Percentiles rank a stretch among this genome's conserved stretches.
phyloP scores from a whole-genome alignment of 1,140 invertebrate genomes.

The Atta cephalotes region DNA sequence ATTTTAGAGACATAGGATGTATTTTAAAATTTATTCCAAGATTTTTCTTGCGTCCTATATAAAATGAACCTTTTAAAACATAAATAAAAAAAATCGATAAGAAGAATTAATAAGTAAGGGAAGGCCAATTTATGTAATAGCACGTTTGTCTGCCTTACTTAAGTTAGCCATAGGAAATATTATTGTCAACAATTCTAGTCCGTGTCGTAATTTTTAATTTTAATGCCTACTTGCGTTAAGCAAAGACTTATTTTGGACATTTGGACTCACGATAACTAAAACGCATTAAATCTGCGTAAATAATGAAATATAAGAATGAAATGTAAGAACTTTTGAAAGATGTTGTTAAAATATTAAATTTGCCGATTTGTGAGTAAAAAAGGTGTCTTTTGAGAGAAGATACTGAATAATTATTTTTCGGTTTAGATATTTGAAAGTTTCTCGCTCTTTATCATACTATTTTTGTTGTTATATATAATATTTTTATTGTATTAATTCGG shows the following conservation, averaged over 20 bases:
- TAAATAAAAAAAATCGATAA: neutral
- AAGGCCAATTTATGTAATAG: slow-evolving; percentile 16
- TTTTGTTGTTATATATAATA: neutral
- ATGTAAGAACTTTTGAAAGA: neutral
- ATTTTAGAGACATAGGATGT: neutral
- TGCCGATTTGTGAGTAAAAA: slow-evolving; percentile 47
- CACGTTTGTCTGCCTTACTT: slow-evolving; percentile 45
- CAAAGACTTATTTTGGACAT: slow-evolving; percentile 14
- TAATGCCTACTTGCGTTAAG: slow-evolving; percentile 8
- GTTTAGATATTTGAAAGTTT: neutral
- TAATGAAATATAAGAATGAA: slow-evolving; percentile 25
- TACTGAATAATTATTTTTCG: neutral
- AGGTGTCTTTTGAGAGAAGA: neutral
- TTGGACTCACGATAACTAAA: neutral
- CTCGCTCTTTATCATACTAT: neutral
- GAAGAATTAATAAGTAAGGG: slow-evolving; percentile 5
- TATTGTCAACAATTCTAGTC: slow-evolving; percentile 74
- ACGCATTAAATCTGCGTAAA: neutral
- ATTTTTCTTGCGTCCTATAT: slow-evolving; percentile 12
- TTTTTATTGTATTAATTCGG: neutral
- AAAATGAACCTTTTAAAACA: neutral
- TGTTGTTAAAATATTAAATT: slow-evolving; percentile 19
- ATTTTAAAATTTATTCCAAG: slow-evolving; percentile 7
- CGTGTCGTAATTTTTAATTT: slow-evolving; percentile 59
- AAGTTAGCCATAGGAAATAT: slow-evolving; percentile 65